Percentiles rank a stretch among this genome's conserved stretches.
These are phyloP conservation scores for Cotesia glomerata DNA, from an alignment of 1,140 invertebrate species.

Conservation along the genomic window DNA sequence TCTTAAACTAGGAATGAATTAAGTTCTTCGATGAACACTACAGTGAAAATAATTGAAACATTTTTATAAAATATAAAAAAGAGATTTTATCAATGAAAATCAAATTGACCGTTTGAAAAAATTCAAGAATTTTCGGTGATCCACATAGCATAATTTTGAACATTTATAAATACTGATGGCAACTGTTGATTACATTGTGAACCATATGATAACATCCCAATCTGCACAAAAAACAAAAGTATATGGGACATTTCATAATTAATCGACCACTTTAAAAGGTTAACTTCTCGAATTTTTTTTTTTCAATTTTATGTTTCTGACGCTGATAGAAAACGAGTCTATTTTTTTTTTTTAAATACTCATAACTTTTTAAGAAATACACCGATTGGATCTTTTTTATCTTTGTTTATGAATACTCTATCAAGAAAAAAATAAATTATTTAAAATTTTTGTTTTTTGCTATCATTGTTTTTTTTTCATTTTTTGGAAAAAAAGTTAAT, in stretches of 20 bases:
- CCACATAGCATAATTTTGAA: constrained; percentile 46
- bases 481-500: too few species aligned
- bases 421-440: too few species aligned
- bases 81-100: too few species aligned
- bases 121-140: constrained; percentile 41
- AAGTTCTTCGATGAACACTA: background rate
- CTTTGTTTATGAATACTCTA: too few species aligned
- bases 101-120: background rate
- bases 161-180: constrained; percentile 43
- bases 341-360: too few species aligned
- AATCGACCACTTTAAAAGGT: background rate
- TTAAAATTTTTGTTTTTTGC: too few species aligned
- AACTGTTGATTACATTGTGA: constrained; percentile 39
- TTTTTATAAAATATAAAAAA: background rate
- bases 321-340: too few species aligned
- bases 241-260: background rate
- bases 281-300: too few species aligned
- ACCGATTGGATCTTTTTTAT: background rate
- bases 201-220: constrained; percentile 47
- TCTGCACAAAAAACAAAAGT: constrained; percentile 30
- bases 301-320: too few species aligned
- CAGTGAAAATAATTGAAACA: background rate
- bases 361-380: background rate
- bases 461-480: too few species aligned
- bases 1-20: too few species aligned